These are phyloP conservation scores for Chaetodon trifascialis DNA, from an alignment of 2,113 vertebrate species.

Conservation along the genomic window DNA sequence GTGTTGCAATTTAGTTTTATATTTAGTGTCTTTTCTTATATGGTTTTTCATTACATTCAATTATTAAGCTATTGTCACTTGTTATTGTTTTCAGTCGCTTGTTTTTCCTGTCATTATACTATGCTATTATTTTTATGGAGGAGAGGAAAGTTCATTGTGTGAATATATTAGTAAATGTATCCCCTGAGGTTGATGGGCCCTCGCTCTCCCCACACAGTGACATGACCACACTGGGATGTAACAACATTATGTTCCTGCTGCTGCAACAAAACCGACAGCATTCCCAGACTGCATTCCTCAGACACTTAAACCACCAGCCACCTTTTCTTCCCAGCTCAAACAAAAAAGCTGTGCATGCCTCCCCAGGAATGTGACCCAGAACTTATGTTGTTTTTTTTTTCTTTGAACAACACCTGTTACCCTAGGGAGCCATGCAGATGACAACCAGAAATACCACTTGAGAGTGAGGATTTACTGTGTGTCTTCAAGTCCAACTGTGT, in stretches of 20 bases:
- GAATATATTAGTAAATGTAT: neutral
- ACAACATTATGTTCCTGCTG: neutral
- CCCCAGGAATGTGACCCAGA: slow-evolving; percentile 4
- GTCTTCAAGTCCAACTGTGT: neutral
- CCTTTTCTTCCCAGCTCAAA: neutral
- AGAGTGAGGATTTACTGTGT: neutral
- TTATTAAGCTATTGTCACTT: neutral
- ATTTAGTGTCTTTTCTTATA: neutral
- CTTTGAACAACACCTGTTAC: neutral
- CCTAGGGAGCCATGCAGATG: neutral
- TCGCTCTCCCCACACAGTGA: neutral
- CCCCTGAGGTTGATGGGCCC: neutral
- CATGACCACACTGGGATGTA: neutral
- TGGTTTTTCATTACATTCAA: neutral
- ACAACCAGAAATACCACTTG: neutral
- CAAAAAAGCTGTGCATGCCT: neutral
- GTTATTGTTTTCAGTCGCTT: neutral
- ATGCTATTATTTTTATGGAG: neutral
- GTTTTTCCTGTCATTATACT: neutral
- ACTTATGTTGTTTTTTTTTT: too few species aligned
- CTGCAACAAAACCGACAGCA: slow-evolving; percentile 38
- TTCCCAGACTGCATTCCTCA: slow-evolving; percentile 54
- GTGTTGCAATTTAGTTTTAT: neutral
- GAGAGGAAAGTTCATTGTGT: neutral
- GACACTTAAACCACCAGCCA: neutral